A percentile compares a stretch with the other conserved stretches of the same genome.
Conservation (phyloP, 2,113 vertebrate genomes). For the Holacanthus passer region DNA sequence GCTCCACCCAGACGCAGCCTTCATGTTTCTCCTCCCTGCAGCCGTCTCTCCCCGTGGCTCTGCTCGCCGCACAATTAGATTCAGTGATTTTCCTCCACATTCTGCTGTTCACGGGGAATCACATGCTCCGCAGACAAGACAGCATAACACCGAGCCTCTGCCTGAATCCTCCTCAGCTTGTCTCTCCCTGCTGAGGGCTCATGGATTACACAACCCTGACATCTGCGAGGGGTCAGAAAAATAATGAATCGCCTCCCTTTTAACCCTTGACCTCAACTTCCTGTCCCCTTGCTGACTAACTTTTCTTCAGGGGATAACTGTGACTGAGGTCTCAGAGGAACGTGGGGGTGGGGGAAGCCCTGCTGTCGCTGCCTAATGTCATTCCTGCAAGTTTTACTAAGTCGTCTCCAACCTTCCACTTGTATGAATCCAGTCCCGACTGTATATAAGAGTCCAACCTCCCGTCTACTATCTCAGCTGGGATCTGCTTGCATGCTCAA, state of each 20-base stretch:
- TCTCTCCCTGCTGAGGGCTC: not conserved
- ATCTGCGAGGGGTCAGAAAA: conserved; percentile 45
- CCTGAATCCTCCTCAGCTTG: not conserved
- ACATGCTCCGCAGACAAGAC: conserved; percentile 59
- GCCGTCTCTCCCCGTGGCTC: conserved; percentile 32
- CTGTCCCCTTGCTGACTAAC: conserved; percentile 49
- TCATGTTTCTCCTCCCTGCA: conserved; percentile 29
- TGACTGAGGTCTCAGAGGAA: conserved; percentile 1
- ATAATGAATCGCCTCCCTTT: conserved; percentile 58
- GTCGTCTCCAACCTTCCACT: not conserved
- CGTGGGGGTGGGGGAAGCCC: conserved; percentile 19
- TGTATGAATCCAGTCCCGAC: not conserved
- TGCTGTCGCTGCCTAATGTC: not conserved
- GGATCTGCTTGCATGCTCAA: not conserved
- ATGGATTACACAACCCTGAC: conserved; percentile 26
- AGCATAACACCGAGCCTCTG: conserved; percentile 25
- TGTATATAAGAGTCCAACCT: not conserved
- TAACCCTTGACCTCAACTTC: conserved; percentile 79
- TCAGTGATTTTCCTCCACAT: conserved; percentile 53
- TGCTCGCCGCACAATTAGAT: conserved; percentile 64
- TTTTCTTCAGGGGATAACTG: conserved; percentile 9
- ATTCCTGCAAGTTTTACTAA: conserved; percentile 11
- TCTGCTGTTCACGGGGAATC: conserved; percentile 68
- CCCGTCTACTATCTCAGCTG: not conserved
- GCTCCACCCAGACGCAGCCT: conserved; percentile 25